Conservation (phyloP, 2,888 invertebrate species). For the Listrodromus nycthemerus region DNA sequence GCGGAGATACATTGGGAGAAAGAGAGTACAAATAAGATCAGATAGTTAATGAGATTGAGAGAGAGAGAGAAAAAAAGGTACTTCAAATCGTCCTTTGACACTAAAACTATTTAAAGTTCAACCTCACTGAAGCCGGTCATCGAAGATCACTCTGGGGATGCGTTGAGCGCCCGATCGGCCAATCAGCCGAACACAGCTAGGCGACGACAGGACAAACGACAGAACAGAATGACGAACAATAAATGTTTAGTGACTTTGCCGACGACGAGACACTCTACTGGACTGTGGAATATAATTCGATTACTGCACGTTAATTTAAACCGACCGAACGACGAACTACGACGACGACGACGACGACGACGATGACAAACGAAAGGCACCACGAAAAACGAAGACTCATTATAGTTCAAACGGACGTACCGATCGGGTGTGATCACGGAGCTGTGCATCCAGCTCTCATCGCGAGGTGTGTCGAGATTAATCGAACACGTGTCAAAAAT, state of each 20-base stretch:
- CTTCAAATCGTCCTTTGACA: slow-evolving; percentile 60
- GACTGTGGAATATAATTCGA: slow-evolving; percentile 33
- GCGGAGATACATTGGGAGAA: slow-evolving; percentile 21
- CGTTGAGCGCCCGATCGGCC: slow-evolving; percentile 49
- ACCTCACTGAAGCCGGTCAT: slow-evolving; percentile 54
- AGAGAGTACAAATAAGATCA: slow-evolving; percentile 36
- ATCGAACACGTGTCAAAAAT: slow-evolving; percentile 37
- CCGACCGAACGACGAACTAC: slow-evolving; percentile 27
- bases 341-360: slow-evolving; percentile 3
- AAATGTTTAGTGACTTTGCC: slow-evolving; percentile 47
- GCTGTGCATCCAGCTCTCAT: slow-evolving; percentile 47
- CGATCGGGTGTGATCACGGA: slow-evolving; percentile 57
- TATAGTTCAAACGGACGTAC: slow-evolving; percentile 35
- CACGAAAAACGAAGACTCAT: slow-evolving; percentile 45
- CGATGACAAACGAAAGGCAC: slow-evolving; percentile 41
- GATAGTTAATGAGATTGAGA: slow-evolving; percentile 43
- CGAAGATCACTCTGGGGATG: slow-evolving; percentile 51
- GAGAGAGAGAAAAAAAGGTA: slow-evolving; percentile 49
- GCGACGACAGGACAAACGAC: slow-evolving; percentile 31
- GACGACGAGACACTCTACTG: slow-evolving; percentile 50
- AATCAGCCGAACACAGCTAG: slow-evolving; percentile 21
- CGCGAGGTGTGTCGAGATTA: slow-evolving; percentile 39
- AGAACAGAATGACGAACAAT: slow-evolving; percentile 27
- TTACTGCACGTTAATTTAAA: slow-evolving; percentile 11
- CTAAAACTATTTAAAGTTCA: slow-evolving; percentile 62